Percentiles rank a stretch among this genome's conserved stretches.
These are phyloP conservation scores for Bovichtus diacanthus DNA, from an alignment of 2,797 vertebrate genomes.

Conservation along the genomic window DNA sequence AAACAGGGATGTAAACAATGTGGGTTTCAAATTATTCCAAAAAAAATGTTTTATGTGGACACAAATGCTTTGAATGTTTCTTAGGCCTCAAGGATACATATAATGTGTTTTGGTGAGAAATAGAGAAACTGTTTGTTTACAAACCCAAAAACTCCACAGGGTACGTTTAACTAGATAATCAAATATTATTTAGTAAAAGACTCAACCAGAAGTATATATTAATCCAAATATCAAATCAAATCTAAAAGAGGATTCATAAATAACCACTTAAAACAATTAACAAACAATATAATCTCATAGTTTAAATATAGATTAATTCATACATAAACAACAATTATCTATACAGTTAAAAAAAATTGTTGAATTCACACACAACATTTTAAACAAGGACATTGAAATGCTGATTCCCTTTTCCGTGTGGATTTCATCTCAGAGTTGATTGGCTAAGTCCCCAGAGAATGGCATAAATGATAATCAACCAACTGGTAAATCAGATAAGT, in stretches of 20 bases:
- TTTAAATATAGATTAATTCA: background rate
- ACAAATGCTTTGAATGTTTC: background rate
- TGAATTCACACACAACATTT: background rate
- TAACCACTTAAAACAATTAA: background rate
- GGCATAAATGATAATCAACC: background rate
- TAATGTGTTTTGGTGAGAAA: background rate
- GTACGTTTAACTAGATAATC: background rate
- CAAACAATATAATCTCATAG: background rate
- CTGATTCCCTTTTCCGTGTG: background rate
- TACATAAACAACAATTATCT: background rate
- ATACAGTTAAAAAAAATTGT: background rate
- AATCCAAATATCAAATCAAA: too few relatives aligned
- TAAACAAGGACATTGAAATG: background rate
- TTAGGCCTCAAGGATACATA: background rate
- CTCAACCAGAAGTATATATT: too few relatives aligned
- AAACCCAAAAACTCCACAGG: background rate
- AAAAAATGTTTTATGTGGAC: background rate
- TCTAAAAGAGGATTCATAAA: background rate
- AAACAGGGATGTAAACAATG: background rate
- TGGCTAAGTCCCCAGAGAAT: background rate
- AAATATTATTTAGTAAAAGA: background rate
- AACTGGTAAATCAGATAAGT: conserved; percentile 4
- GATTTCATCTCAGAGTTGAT: background rate
- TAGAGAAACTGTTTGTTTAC: background rate
- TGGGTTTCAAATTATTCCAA: background rate